Evolutionary conservation across 1,140 invertebrate genomes (phyloP).

Genomic region (Tetramorium parvispinum): DNA sequence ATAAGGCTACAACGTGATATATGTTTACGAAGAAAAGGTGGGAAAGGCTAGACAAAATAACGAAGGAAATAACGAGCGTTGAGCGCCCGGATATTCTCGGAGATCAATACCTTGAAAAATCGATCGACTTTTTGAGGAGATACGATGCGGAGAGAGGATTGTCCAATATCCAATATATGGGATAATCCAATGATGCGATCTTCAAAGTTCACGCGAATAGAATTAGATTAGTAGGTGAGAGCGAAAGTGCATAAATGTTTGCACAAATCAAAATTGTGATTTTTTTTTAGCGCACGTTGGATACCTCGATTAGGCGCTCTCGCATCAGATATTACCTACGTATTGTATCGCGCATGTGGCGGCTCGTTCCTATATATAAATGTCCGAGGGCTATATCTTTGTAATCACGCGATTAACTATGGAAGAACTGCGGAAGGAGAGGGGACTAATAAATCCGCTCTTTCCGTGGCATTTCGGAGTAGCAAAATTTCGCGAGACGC

Average conservation of each 20-base stretch:
- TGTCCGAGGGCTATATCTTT: slow-evolving; percentile 24
- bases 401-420: not conserved
- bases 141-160: slow-evolving; percentile 5
- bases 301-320: slow-evolving; percentile 31
- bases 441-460: slow-evolving; percentile 7
- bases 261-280: slow-evolving; percentile 63
- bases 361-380: slow-evolving; percentile 75
- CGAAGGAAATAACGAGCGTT: slow-evolving; percentile 5
- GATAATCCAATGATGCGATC: not conserved
- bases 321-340: slow-evolving; percentile 62
- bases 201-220: slow-evolving; percentile 36
- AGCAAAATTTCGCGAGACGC: slow-evolving; percentile 22
- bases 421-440: no score
- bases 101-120: not conserved
- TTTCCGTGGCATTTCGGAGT: slow-evolving; percentile 20
- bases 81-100: slow-evolving; percentile 25
- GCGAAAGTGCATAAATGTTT: slow-evolving; percentile 28
- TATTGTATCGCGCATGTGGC: slow-evolving; percentile 62
- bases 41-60: not conserved
- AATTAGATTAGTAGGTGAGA: slow-evolving; percentile 18
- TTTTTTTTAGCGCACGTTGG: slow-evolving; percentile 6
- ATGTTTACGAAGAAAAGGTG: not conserved
- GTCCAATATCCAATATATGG: not conserved
- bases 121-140: not conserved
- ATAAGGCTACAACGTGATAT: slow-evolving; percentile 23